phyloP scores from a whole-genome alignment of 1,140 invertebrate genomes.

The Wiebesia pumilae region DNA sequence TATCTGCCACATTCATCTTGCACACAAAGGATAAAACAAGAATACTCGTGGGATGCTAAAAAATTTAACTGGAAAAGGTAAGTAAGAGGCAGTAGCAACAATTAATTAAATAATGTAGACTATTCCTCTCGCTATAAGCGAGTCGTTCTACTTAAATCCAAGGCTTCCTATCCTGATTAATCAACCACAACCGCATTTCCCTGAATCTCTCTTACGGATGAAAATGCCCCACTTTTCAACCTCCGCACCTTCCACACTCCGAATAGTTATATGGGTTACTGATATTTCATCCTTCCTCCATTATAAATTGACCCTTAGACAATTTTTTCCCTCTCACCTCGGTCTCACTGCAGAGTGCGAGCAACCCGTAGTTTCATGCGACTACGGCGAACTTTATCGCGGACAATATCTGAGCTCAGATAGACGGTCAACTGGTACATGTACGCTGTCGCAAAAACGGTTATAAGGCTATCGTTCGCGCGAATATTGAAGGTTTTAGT shows the following conservation, averaged over 20 bases:
- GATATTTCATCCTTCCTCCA: constrained; percentile 9
- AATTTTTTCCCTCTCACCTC: constrained; percentile 20
- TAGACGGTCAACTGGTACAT: constrained; percentile 36
- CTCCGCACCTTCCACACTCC: not conserved
- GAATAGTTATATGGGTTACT: not conserved
- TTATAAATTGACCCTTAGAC: not conserved
- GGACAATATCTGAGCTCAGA: constrained; percentile 40
- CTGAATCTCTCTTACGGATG: not conserved
- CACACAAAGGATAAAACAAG: no score
- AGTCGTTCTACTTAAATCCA: not conserved
- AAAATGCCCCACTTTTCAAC: not conserved
- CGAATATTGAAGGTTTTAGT: constrained; percentile 28
- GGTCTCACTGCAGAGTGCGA: not conserved
- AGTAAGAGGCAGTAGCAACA: no score
- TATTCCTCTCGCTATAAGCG: not conserved
- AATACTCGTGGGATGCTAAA: no score
- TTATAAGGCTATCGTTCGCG: constrained; percentile 31
- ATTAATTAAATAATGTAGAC: no score
- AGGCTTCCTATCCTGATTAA: not conserved
- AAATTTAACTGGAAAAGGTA: no score
- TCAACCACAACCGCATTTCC: not conserved
- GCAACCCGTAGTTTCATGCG: not conserved
- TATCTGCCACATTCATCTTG: no score
- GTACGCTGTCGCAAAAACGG: constrained; percentile 15
- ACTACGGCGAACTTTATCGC: constrained; percentile 28